A percentile compares a stretch with the other conserved stretches of the same genome.
These are phyloP conservation scores for Amphimallon solstitiale DNA, from an alignment of 2,888 invertebrate genomes.

Conservation along the genomic window DNA sequence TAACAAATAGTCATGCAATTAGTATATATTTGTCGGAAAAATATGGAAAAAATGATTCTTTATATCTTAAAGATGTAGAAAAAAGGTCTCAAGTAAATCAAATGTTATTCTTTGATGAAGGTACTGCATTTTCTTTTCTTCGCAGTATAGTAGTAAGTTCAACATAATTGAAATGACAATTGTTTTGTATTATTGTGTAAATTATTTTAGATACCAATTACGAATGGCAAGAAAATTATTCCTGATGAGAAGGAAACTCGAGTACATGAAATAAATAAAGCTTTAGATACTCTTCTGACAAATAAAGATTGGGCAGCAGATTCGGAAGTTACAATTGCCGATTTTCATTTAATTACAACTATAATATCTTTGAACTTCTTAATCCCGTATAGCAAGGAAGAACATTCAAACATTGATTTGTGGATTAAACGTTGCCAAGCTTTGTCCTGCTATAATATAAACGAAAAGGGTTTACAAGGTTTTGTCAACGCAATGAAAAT, in stretches of 20 bases:
- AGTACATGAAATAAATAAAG: constrained; percentile 60
- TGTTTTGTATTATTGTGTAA: background rate
- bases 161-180: background rate
- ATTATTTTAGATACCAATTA: background rate
- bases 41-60: constrained; percentile 65
- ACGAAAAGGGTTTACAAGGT: constrained; percentile 28
- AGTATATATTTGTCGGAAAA: constrained; percentile 65
- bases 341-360: constrained; percentile 47
- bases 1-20: constrained; percentile 66
- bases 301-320: constrained; percentile 65
- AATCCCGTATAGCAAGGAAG: constrained; percentile 42
- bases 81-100: constrained; percentile 67
- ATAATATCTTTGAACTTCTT: constrained; percentile 42
- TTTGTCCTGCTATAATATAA: constrained; percentile 50
- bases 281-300: constrained; percentile 64
- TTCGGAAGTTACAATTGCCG: constrained; percentile 47
- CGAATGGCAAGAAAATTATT: background rate
- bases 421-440: constrained; percentile 56
- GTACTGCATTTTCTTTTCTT: constrained; percentile 64
- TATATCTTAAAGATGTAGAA: constrained; percentile 68
- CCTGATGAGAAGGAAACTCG: constrained; percentile 24
- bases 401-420: constrained; percentile 42
- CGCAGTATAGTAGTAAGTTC: constrained; percentile 62
- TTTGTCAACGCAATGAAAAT: background rate
- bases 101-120: constrained; percentile 66